A percentile compares a stretch with the other conserved stretches of the same genome.
These are phyloP conservation scores for Folsomia candida DNA, from an alignment of 2,888 invertebrate genomes.

Conservation along the genomic window DNA sequence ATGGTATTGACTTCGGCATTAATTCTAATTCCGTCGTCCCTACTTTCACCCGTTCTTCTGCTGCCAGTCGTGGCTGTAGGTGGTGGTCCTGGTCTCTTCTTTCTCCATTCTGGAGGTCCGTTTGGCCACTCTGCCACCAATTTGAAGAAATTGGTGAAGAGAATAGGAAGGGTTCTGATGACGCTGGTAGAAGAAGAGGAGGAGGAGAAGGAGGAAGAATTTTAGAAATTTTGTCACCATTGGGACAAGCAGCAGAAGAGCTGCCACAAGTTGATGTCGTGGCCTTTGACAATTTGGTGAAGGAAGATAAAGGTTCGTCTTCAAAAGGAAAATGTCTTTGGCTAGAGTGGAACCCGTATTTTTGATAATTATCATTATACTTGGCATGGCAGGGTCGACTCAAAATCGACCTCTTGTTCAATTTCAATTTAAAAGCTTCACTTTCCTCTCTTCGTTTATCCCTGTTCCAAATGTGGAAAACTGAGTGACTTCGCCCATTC, in stretches of 20 bases:
- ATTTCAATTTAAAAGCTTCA: background rate
- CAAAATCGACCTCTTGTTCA: no score
- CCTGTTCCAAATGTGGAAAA: constrained; percentile 11
- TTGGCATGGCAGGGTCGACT: no score
- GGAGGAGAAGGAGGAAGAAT: background rate
- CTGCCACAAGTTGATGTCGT: no score
- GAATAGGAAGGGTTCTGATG: no score
- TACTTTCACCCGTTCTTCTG: background rate
- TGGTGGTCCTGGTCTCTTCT: background rate
- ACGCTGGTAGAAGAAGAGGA: background rate
- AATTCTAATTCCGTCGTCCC: background rate
- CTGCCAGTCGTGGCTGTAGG: background rate
- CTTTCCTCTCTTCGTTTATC: constrained; percentile 6
- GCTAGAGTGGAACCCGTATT: constrained; percentile 4
- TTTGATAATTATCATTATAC: constrained; percentile 2
- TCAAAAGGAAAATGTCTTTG: background rate
- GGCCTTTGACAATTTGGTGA: constrained; percentile 5
- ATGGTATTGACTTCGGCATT: background rate
- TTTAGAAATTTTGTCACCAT: background rate
- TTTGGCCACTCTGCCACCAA: background rate
- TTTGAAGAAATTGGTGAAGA: background rate
- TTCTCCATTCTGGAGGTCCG: background rate
- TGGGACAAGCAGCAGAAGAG: background rate
- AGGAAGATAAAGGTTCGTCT: background rate
- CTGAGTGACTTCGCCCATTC: constrained; percentile 9